These are phyloP conservation scores for Gorsachius goisagi DNA, from an alignment of 2,113 vertebrate genomes.

Conservation along the genomic window DNA sequence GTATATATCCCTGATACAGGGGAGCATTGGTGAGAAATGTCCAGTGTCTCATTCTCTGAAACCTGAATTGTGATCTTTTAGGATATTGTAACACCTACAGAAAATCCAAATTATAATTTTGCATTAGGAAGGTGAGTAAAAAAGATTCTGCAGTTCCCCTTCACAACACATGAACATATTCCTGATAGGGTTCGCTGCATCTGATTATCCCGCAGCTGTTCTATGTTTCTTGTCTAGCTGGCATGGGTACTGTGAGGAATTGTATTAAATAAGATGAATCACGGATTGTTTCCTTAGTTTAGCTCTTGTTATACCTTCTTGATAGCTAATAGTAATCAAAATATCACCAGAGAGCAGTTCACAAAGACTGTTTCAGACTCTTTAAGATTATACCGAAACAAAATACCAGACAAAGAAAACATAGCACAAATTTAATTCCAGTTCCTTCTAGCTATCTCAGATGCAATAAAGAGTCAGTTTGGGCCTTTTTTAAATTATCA, in stretches of 20 bases:
- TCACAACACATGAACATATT: neutral
- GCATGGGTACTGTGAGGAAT: neutral
- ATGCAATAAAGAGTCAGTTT: neutral
- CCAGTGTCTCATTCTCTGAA: neutral
- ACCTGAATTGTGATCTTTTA: neutral
- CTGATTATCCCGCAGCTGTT: constrained; percentile 35
- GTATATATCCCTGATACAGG: neutral
- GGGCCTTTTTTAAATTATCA: neutral
- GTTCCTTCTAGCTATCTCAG: neutral
- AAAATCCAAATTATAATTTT: neutral
- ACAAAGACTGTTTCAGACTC: neutral
- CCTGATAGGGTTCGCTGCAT: neutral
- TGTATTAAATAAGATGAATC: neutral
- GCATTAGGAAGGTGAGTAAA: neutral
- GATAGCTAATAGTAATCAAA: neutral
- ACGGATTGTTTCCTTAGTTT: neutral
- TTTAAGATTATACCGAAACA: neutral
- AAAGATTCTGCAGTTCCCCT: neutral
- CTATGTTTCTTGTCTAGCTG: neutral
- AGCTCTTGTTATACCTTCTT: neutral
- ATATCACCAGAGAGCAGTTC: neutral
- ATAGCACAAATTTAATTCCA: fast-evolving
- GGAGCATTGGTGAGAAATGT: neutral
- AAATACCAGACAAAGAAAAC: neutral
- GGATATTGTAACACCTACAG: neutral